phyloP scores from a whole-genome alignment of 2,888 invertebrate genomes.

The Perdita meconis region DNA sequence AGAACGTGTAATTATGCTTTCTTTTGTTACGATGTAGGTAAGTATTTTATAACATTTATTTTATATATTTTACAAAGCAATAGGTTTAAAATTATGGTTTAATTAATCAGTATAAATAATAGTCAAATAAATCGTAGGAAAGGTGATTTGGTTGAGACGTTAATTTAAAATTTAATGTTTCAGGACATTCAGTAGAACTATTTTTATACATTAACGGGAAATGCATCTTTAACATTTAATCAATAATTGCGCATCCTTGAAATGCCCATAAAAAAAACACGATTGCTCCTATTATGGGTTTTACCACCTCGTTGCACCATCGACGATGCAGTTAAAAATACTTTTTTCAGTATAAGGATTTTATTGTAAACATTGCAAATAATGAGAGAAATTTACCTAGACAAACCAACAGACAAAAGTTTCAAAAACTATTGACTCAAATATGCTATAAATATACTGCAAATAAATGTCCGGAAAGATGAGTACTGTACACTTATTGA shows the following conservation, averaged over 20 bases:
- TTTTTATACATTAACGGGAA: conserved; percentile 28
- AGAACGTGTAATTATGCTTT: no score
- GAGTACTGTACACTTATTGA: no score
- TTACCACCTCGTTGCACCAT: conserved; percentile 39
- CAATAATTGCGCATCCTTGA: conserved; percentile 49
- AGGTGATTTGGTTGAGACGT: background rate
- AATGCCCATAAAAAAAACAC: conserved; percentile 51
- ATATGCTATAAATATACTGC: no score
- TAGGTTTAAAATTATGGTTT: background rate
- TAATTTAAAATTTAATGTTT: conserved; percentile 48
- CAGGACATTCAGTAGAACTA: conserved; percentile 40
- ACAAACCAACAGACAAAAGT: background rate
- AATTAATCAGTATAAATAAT: background rate
- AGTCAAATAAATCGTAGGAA: background rate
- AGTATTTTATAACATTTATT: conserved; percentile 10
- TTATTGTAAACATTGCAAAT: no score
- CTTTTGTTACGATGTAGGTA: conserved; percentile 12
- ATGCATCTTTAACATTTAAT: conserved; percentile 47
- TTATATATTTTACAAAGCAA: background rate
- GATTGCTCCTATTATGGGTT: conserved; percentile 39
- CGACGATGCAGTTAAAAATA: conserved; percentile 49
- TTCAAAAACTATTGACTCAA: no score
- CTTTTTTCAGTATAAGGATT: background rate
- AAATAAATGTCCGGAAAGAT: no score
- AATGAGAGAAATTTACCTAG: background rate